Percentiles rank a stretch among this genome's conserved stretches.
Conservation (phyloP, 2,888 invertebrate species). For the Dilophus febrilis region DNA sequence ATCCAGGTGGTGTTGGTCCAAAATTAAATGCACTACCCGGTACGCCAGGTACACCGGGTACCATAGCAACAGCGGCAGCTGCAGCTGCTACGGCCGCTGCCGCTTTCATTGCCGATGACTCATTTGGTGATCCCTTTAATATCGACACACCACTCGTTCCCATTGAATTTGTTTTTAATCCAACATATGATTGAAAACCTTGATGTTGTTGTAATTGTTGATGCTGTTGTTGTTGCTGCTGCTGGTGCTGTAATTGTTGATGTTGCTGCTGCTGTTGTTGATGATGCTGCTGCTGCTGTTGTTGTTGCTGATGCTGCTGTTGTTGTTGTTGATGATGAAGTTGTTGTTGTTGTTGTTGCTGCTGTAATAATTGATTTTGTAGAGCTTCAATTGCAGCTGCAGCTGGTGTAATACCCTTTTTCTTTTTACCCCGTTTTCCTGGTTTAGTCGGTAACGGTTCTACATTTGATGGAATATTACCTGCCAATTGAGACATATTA, state of each 20-base stretch:
- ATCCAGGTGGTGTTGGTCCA: slow-evolving; percentile 44
- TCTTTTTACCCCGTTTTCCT: slow-evolving; percentile 10
- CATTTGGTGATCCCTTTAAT: background rate
- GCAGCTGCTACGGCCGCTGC: slow-evolving; percentile 23
- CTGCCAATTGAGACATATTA: background rate
- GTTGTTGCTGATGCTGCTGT: slow-evolving; percentile 10
- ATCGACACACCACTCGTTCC: slow-evolving; percentile 5
- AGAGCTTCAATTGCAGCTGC: slow-evolving; percentile 19
- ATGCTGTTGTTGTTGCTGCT: slow-evolving; percentile 14
- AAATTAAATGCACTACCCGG: slow-evolving; percentile 76
- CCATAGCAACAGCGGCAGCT: slow-evolving; percentile 36
- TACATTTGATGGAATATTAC: too few species aligned
- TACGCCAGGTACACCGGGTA: slow-evolving; percentile 42
- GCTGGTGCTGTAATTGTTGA: slow-evolving; percentile 12
- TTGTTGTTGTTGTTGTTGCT: slow-evolving; percentile 13
- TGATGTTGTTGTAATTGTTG: slow-evolving; percentile 25
- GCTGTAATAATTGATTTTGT: slow-evolving; percentile 13
- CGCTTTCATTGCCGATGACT: slow-evolving; percentile 36
- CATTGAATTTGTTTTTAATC: slow-evolving; percentile 32
- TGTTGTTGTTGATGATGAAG: slow-evolving; percentile 12
- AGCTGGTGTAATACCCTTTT: slow-evolving; percentile 15
- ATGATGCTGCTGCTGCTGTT: slow-evolving; percentile 15
- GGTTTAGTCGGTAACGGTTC: slow-evolving; percentile 8
- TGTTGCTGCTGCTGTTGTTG: slow-evolving; percentile 3
- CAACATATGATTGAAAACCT: slow-evolving; percentile 42